Evolutionary conservation across 1,140 invertebrate genomes (phyloP).

Genomic region (Drosophila insularis): DNA sequence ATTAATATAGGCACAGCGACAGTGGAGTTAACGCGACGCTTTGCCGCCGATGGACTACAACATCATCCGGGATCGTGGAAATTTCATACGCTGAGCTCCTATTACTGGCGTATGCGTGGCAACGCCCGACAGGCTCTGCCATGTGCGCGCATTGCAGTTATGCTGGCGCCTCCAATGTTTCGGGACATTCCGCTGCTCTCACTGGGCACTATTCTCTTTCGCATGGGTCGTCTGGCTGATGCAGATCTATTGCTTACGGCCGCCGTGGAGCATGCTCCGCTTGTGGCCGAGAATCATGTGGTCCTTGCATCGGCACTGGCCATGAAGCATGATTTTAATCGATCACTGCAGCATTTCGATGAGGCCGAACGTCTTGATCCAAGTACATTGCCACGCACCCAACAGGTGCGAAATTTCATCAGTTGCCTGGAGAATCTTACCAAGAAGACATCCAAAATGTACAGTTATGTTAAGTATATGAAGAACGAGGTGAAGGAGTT

Average conservation of each 20-base stretch:
- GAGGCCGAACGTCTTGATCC: slow-evolving; percentile 88
- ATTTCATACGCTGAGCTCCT: slow-evolving; percentile 91
- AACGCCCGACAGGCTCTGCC: slow-evolving; percentile 91
- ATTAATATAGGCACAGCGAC: slow-evolving; percentile 87
- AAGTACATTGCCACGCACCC: slow-evolving; percentile 72
- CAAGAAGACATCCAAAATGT: slow-evolving; percentile 73
- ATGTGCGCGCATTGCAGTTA: slow-evolving; percentile 90
- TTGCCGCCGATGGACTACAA: slow-evolving; percentile 84
- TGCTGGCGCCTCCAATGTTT: slow-evolving; percentile 89
- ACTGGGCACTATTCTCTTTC: slow-evolving; percentile 91
- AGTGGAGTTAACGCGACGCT: slow-evolving; percentile 82
- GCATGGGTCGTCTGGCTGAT: slow-evolving; percentile 88
- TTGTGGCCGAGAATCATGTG: slow-evolving; percentile 89
- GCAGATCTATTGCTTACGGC: slow-evolving; percentile 90
- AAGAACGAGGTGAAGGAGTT: slow-evolving; percentile 79
- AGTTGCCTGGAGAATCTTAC: slow-evolving; percentile 76
- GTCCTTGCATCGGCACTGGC: slow-evolving; percentile 90
- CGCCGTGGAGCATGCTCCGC: slow-evolving; percentile 90
- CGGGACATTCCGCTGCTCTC: slow-evolving; percentile 92
- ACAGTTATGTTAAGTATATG: slow-evolving; percentile 80
- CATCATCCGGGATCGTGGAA: slow-evolving; percentile 92
- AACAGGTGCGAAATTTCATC: slow-evolving; percentile 75
- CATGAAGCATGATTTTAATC: slow-evolving; percentile 86
- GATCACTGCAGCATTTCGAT: slow-evolving; percentile 86
- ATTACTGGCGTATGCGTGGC: slow-evolving; percentile 93